Conservation (phyloP, 2,113 vertebrate genomes). For the Hippocampus zosterae region DNA sequence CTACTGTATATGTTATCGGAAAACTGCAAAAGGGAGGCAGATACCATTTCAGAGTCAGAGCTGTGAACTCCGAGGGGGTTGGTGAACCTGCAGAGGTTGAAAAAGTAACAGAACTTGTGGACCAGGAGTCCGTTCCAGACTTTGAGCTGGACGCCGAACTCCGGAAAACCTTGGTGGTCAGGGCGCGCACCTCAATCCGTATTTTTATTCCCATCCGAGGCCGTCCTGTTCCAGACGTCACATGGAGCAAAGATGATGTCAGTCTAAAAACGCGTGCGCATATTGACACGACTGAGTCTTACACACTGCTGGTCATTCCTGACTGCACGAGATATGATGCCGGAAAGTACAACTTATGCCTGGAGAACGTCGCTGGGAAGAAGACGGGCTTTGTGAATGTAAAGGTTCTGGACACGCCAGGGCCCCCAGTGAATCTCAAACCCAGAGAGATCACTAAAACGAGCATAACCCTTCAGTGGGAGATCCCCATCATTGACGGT, state of each 20-base stretch:
- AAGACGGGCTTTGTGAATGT: constrained; percentile 97
- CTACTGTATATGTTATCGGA: constrained; percentile 86
- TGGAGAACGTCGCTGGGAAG: constrained; percentile 95
- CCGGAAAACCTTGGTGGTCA: constrained; percentile 91
- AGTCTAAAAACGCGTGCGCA: constrained; percentile 86
- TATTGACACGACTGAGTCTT: constrained; percentile 95
- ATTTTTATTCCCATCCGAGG: constrained; percentile 95
- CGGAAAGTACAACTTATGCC: constrained; percentile 90
- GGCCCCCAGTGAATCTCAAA: constrained; percentile 89
- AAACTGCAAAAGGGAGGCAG: constrained; percentile 89
- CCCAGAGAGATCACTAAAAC: constrained; percentile 91
- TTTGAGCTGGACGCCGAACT: constrained; percentile 96
- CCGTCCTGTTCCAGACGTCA: constrained; percentile 88
- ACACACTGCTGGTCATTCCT: constrained; percentile 88
- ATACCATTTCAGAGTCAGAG: constrained; percentile 91
- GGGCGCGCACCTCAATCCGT: constrained; percentile 87
- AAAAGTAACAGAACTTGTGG: constrained; percentile 82
- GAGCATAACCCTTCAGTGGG: constrained; percentile 92
- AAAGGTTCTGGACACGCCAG: constrained; percentile 91
- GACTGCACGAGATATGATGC: constrained; percentile 94
- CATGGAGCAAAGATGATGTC: constrained; percentile 90
- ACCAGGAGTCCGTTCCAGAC: constrained; percentile 87
- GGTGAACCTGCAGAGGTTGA: constrained; percentile 89
- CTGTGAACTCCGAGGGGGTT: constrained; percentile 87
- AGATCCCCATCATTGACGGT: constrained; percentile 94